phyloP scores from a whole-genome alignment of 2,888 invertebrate genomes.

The Plusia festucae region DNA sequence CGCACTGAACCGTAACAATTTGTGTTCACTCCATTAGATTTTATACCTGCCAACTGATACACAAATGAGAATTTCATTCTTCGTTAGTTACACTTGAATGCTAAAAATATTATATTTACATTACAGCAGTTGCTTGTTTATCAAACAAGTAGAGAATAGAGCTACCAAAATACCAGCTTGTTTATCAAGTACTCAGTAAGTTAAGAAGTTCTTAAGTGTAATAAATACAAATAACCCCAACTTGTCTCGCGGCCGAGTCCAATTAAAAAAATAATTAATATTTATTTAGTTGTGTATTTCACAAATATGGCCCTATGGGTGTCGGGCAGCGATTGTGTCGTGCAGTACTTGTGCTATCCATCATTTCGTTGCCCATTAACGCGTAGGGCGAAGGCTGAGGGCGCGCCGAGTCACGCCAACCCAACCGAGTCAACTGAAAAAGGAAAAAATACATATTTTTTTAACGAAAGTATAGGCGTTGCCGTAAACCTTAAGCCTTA shows the following conservation, averaged over 20 bases:
- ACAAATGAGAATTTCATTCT: conserved; percentile 30
- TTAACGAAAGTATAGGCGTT: not conserved
- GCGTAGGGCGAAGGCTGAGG: conserved; percentile 74
- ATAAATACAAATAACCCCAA: conserved; percentile 24
- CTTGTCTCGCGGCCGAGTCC: conserved; percentile 17
- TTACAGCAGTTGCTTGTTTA: not conserved
- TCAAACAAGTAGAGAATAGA: not conserved
- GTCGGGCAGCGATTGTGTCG: conserved; percentile 68
- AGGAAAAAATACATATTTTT: conserved; percentile 1
- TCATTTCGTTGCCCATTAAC: conserved; percentile 82
- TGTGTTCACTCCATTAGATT: conserved; percentile 49
- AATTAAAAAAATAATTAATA: conserved; percentile 52
- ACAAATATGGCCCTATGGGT: conserved; percentile 63
- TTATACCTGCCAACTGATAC: conserved; percentile 46
- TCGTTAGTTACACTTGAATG: conserved; percentile 39
- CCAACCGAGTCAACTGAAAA: conserved; percentile 36
- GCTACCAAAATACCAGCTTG: not conserved
- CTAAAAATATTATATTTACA: conserved; percentile 25
- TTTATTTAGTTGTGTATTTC: conserved; percentile 49
- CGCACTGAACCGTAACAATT: conserved; percentile 52
- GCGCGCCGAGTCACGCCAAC: conserved; percentile 80
- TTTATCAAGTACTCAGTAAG: not conserved
- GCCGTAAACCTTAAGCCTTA: not conserved
- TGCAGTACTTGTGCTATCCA: conserved; percentile 76
- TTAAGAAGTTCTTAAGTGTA: not conserved